Percentiles rank a stretch among this genome's conserved stretches.
phyloP scores from a whole-genome alignment of 2,113 vertebrate species.

The Scytalopus superciliaris region DNA sequence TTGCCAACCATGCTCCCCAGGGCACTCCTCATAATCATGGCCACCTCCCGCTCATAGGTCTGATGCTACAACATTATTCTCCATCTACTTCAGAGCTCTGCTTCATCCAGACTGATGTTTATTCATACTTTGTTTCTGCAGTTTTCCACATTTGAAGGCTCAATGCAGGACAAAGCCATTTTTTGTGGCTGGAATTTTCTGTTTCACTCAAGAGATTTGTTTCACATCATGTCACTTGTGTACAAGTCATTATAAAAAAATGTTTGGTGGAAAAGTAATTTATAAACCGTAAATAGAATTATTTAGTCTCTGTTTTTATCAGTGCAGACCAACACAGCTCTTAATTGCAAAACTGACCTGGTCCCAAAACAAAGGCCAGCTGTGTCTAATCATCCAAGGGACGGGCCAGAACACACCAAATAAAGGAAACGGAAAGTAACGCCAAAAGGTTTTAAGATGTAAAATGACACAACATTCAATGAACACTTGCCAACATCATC shows the following conservation, averaged over 20 bases:
- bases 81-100: background rate
- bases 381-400: slow-evolving; percentile 28
- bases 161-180: background rate
- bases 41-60: background rate
- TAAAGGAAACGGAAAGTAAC: slow-evolving; percentile 13
- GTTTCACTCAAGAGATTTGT: background rate
- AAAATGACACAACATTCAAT: slow-evolving; percentile 35
- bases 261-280: background rate
- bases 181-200: background rate
- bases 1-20: fast-evolving
- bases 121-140: background rate
- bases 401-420: background rate
- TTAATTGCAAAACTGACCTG: slow-evolving; percentile 40
- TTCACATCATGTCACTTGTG: background rate
- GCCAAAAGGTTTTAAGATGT: slow-evolving; percentile 38
- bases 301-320: slow-evolving; percentile 15
- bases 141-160: background rate
- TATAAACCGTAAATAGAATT: background rate
- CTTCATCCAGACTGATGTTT: background rate
- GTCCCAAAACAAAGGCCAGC: slow-evolving; percentile 40
- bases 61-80: background rate
- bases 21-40: background rate
- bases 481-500: slow-evolving; percentile 57
- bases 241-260: background rate
- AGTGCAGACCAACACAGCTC: slow-evolving; percentile 6